phyloP scores from a whole-genome alignment of 2,888 invertebrate genomes.

The Parapristionchus giblindavisi region DNA sequence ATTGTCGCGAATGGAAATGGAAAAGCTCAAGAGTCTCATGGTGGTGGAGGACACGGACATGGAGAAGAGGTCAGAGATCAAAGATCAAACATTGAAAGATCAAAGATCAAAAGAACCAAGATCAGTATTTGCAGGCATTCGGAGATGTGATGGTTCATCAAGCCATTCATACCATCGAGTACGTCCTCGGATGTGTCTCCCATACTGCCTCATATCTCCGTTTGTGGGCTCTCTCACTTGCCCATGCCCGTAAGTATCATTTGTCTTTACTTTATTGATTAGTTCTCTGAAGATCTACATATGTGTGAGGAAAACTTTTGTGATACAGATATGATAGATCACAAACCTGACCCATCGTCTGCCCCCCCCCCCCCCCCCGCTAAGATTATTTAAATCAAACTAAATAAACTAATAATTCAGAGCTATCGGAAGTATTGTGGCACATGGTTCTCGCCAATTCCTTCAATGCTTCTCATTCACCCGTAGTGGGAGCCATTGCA shows the following conservation, averaged over 20 bases:
- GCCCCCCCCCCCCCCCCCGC: too few species aligned
- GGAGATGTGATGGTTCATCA: conserved; percentile 90
- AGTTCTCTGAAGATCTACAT: too few species aligned
- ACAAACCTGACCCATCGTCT: too few species aligned
- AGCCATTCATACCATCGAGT: conserved; percentile 77
- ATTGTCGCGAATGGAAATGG: conserved; percentile 62
- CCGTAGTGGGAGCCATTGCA: conserved; percentile 45
- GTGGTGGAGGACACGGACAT: conserved; percentile 37
- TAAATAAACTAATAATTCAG: too few species aligned
- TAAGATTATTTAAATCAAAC: too few species aligned
- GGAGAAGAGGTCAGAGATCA: too few species aligned
- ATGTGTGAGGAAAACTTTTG: too few species aligned
- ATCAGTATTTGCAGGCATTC: conserved; percentile 71
- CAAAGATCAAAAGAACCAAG: not conserved
- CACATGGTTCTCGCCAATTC: conserved; percentile 65
- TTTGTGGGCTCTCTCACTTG: conserved; percentile 68
- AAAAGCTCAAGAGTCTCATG: conserved; percentile 39
- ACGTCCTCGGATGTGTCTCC: conserved; percentile 95
- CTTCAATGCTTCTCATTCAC: conserved; percentile 42
- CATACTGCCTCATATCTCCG: conserved; percentile 82
- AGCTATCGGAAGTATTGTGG: conserved; percentile 68
- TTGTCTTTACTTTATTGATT: too few species aligned
- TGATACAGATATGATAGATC: too few species aligned
- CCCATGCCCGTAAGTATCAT: conserved; percentile 63
- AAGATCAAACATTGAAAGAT: not conserved